A percentile compares a stretch with the other conserved stretches of the same genome.
These are phyloP conservation scores for Callopanchax toddi DNA, from an alignment of 2,113 vertebrate genomes.

Conservation along the genomic window DNA sequence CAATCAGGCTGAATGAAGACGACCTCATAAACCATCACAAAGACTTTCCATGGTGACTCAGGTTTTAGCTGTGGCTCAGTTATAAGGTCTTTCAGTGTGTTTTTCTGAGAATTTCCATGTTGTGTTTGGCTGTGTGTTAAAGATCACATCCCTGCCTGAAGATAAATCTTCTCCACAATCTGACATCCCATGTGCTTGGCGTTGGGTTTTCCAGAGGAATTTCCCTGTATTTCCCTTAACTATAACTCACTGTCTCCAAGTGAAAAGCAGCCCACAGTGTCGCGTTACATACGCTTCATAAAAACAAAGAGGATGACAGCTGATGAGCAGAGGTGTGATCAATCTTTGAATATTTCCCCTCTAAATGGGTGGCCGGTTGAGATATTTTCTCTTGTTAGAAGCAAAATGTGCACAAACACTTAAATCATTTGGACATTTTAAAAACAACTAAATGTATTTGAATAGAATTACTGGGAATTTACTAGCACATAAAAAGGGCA, in stretches of 20 bases:
- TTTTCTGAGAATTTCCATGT: slow-evolving; percentile 5
- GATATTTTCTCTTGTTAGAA: neutral
- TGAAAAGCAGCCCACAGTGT: slow-evolving; percentile 2
- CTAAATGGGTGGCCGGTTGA: neutral
- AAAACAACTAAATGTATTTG: neutral
- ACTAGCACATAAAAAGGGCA: neutral
- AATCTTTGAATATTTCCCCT: slow-evolving; percentile 6
- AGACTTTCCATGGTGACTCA: slow-evolving; percentile 23
- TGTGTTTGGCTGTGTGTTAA: slow-evolving; percentile 16
- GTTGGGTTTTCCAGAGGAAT: slow-evolving; percentile 20
- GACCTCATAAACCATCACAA: slow-evolving; percentile 20
- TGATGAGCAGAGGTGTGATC: slow-evolving; percentile 15
- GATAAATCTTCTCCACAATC: slow-evolving; percentile 29
- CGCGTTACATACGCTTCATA: neutral
- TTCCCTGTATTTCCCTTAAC: slow-evolving; percentile 18
- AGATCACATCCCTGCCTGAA: slow-evolving; percentile 32
- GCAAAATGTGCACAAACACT: neutral
- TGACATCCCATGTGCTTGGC: slow-evolving; percentile 2
- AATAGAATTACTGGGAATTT: neutral
- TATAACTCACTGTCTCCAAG: slow-evolving; percentile 9
- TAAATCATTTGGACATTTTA: neutral
- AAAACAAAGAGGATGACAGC: slow-evolving; percentile 14
- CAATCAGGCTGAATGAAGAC: neutral
- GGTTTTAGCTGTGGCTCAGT: slow-evolving; percentile 18
- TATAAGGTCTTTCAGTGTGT: slow-evolving; percentile 28